These are phyloP conservation scores for Aix galericulata DNA, from an alignment of 2,113 vertebrate species.

Conservation along the genomic window DNA sequence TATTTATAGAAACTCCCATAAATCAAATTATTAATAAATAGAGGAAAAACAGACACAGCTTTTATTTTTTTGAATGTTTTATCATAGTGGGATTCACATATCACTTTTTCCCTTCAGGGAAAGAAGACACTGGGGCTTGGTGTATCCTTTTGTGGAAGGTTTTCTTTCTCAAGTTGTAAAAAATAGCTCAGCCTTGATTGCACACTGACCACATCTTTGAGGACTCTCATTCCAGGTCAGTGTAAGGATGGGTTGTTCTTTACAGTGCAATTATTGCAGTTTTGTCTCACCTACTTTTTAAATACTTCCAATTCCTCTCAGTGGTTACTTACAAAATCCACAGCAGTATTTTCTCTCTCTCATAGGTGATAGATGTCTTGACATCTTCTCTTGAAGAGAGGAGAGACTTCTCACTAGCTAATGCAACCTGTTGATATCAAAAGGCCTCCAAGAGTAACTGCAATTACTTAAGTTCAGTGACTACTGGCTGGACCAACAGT, in stretches of 20 bases:
- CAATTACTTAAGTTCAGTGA: neutral
- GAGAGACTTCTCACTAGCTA: neutral
- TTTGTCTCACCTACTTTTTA: neutral
- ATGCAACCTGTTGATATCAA: neutral
- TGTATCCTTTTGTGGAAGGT: neutral
- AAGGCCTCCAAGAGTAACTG: neutral
- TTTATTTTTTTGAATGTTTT: neutral
- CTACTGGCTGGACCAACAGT: neutral
- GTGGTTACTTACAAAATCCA: neutral
- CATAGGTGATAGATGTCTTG: neutral
- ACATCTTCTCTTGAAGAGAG: neutral
- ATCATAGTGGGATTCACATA: neutral
- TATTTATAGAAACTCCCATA: constrained; percentile 32
- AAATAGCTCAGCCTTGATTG: neutral
- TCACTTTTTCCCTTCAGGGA: neutral
- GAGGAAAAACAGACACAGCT: neutral
- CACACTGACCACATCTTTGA: neutral
- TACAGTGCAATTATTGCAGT: neutral
- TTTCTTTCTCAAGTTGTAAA: neutral
- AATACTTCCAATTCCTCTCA: neutral
- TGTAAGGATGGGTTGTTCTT: neutral
- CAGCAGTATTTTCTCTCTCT: neutral
- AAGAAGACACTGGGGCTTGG: neutral
- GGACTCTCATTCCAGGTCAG: neutral
- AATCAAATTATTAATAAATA: neutral